These are phyloP conservation scores for Gallinago stenura DNA, from an alignment of 2,797 vertebrate genomes.

Conservation along the genomic window DNA sequence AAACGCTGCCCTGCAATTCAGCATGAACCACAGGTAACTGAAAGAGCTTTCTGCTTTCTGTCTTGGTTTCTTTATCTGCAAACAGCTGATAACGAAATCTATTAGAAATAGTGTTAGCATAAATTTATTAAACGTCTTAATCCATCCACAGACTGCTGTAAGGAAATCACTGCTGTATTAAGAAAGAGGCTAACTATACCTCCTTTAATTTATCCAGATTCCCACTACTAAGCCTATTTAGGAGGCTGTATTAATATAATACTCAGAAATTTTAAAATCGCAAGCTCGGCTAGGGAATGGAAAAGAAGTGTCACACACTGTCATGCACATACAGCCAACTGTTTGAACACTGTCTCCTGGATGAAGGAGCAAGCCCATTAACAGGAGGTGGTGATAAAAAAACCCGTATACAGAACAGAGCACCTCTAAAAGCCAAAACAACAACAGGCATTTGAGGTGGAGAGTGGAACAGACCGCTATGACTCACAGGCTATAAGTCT, in stretches of 20 bases:
- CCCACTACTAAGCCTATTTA: background rate
- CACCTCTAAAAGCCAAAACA: slow-evolving; percentile 24
- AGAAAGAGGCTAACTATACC: background rate
- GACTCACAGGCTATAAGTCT: slow-evolving; percentile 57
- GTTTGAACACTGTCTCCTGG: background rate
- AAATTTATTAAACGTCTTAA: background rate
- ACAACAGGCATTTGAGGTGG: slow-evolving; percentile 25
- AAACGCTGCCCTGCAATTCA: background rate
- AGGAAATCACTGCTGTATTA: background rate
- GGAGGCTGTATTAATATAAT: background rate
- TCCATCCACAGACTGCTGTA: background rate
- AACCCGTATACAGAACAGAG: background rate
- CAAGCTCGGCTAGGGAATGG: background rate
- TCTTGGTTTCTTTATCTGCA: background rate
- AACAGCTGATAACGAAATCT: background rate
- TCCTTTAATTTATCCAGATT: background rate
- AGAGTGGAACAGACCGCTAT: slow-evolving; percentile 18
- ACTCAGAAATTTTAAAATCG: background rate
- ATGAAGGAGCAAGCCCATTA: background rate
- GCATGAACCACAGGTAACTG: background rate
- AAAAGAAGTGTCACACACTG: background rate
- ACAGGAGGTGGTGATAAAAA: background rate
- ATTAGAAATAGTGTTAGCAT: background rate
- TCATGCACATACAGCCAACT: background rate
- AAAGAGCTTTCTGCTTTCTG: background rate